Evolutionary conservation across 2,888 invertebrate species (phyloP).

Genomic region (Lasius fuliginosus): DNA sequence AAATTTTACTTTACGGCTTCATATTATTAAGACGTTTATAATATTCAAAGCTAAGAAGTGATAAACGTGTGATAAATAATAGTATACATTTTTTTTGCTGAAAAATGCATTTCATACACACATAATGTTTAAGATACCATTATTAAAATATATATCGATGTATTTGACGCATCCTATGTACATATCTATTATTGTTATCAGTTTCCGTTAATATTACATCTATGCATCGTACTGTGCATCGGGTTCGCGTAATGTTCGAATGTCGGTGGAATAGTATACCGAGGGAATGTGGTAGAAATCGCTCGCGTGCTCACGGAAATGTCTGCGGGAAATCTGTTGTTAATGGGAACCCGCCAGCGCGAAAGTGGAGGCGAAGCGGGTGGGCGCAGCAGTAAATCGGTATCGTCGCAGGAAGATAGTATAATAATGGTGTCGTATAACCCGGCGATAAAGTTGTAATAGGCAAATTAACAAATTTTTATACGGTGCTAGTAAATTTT

Average conservation of each 20-base stretch:
- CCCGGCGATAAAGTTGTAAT: conserved; percentile 33
- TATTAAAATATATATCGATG: neutral
- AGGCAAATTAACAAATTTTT: conserved; percentile 48
- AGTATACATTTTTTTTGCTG: neutral
- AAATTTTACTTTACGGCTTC: neutral
- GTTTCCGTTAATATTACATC: conserved; percentile 36
- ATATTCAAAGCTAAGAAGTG: neutral
- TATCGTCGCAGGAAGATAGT: conserved; percentile 46
- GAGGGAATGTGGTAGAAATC: conserved; percentile 55
- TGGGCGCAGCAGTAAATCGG: conserved; percentile 32
- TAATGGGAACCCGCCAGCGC: conserved; percentile 43
- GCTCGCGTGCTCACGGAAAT: conserved; percentile 56
- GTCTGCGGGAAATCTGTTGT: conserved; percentile 55
- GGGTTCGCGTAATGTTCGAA: conserved; percentile 20
- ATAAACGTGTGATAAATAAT: neutral
- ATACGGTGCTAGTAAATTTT: neutral
- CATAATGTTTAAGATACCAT: neutral
- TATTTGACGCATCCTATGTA: conserved; percentile 2
- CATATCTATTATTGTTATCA: conserved; percentile 46
- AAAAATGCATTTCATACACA: neutral
- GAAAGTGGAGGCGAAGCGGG: conserved; percentile 35
- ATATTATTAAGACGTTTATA: neutral
- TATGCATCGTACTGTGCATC: conserved; percentile 20
- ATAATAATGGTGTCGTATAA: conserved; percentile 51
- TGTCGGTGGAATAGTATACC: conserved; percentile 14